Conservation (phyloP, 2,888 invertebrate genomes). For the Leptodirus hochenwartii region DNA sequence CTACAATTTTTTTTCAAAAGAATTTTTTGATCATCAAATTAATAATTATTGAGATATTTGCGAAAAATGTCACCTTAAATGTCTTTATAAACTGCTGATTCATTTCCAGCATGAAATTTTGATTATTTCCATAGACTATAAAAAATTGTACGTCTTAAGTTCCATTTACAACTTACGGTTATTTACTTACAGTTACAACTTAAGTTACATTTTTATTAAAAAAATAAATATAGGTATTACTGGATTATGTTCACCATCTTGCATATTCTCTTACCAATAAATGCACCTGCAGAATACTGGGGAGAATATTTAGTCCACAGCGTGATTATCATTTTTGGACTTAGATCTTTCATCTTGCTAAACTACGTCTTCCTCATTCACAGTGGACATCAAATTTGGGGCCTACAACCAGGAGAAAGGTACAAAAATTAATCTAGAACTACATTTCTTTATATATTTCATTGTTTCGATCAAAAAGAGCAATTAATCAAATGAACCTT, state of each 20-base stretch:
- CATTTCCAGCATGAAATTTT: too few species aligned
- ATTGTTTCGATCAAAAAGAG: neutral
- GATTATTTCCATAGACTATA: too few species aligned
- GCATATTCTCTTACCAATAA: slow-evolving; percentile 49
- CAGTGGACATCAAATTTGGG: slow-evolving; percentile 56
- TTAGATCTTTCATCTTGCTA: slow-evolving; percentile 44
- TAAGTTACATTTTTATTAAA: too few species aligned
- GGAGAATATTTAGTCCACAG: slow-evolving; percentile 43
- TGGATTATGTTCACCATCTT: slow-evolving; percentile 47
- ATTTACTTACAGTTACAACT: too few species aligned
- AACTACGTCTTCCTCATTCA: slow-evolving; percentile 56
- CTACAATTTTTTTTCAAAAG: too few species aligned
- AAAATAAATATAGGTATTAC: slow-evolving; percentile 42
- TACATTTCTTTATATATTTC: slow-evolving; percentile 7
- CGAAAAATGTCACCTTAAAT: too few species aligned
- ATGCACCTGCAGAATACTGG: slow-evolving; percentile 66
- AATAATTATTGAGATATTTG: too few species aligned
- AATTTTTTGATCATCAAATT: too few species aligned
- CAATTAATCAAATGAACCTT: slow-evolving; percentile 7
- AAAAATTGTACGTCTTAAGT: too few species aligned
- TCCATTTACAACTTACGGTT: too few species aligned
- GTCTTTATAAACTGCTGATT: too few species aligned
- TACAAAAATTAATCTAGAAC: slow-evolving; percentile 20
- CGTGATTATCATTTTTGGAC: slow-evolving; percentile 46
- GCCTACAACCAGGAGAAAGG: slow-evolving; percentile 49